Base-by-base conservation (phyloP, 1,140 invertebrate species). In the Zaprionus capensis region DNA sequence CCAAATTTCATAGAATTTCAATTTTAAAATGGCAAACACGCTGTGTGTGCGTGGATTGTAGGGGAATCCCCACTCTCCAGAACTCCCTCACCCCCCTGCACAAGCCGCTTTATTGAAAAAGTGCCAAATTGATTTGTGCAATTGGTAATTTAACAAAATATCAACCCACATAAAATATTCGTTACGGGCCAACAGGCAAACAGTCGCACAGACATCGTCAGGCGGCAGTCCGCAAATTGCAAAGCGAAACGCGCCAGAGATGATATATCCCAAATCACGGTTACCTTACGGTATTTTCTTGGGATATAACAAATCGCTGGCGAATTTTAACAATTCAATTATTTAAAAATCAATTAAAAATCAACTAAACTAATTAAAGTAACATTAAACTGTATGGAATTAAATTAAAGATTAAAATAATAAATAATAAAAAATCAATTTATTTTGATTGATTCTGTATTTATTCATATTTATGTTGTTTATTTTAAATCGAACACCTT, bases 111-210 rank as follows among this genome's bases (percentile, higher is more conserved):
- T 74, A 78, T 74, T 67, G 38, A 68, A 62, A 74, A 71, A 81
- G 34, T 78, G 67, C 41, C 67, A 81, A 72, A 82, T 72, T 57
- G 76, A 71, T 82, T 80, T 80, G 66, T 61, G 49, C 71, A 76
- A 80, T 76, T 80, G 76, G 55, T 81, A 82, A 73, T 76, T 76
- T 76, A 79, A 62, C 80, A 64, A 73, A 83, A 76, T 83, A 70
- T 63, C 74, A 58, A 14, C 26, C 36, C 41, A 36, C 26, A 56
- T 44, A 51, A 22, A 22, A 24, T 51, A 51, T 51, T 51, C 46
- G 46, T 51, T 51, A 20, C 44, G 44, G 22, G 22, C 20, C 49
- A 63, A 24, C 26, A 61, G 5, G n/a, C 55, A 46, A 38, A 38
- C 14, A 38, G 36, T 38, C 36, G 36, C 36, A 15, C 36, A 38